phyloP scores from a whole-genome alignment of 64 coral and sea anemone genomes.

The Dendrophyllia cribrosa region DNA sequence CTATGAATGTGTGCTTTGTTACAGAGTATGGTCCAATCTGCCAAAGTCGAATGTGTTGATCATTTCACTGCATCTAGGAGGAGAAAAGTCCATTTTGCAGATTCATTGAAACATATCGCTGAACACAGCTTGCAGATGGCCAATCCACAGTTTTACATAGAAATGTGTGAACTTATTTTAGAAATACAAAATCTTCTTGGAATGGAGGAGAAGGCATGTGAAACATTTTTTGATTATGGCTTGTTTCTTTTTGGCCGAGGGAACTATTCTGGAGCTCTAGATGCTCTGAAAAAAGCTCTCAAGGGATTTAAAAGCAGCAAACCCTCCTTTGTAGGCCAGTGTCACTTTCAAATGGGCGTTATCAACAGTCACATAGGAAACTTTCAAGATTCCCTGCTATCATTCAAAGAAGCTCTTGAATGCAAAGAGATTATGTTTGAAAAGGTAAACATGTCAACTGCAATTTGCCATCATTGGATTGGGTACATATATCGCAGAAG shows the following conservation, averaged over 20 bases:
- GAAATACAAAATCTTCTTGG: slow-evolving; percentile 16
- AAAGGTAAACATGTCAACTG: neutral
- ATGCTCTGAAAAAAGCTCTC: neutral
- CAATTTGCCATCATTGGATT: slow-evolving; percentile 2
- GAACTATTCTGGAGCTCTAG: neutral
- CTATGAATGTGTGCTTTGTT: neutral
- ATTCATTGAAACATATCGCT: slow-evolving; percentile 16
- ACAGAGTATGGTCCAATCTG: slow-evolving; percentile 7
- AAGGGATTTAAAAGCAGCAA: neutral
- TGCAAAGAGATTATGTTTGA: neutral
- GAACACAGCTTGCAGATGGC: neutral
- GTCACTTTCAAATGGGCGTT: slow-evolving; percentile 8
- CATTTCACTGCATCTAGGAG: neutral
- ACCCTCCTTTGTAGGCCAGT: neutral
- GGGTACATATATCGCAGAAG: neutral
- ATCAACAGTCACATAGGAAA: neutral
- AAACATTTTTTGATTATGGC: slow-evolving; percentile 8
- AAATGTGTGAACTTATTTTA: slow-evolving; percentile 3
- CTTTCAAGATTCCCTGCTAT: neutral
- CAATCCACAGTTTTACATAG: slow-evolving; percentile 38
- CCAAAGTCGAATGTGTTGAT: neutral
- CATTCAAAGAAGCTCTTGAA: neutral
- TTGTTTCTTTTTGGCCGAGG: slow-evolving; percentile 10
- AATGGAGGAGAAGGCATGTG: neutral
- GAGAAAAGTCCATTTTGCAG: slow-evolving; percentile 9